Evolutionary conservation across 2,888 invertebrate genomes (phyloP).

Genomic region (Bombylius discolor): DNA sequence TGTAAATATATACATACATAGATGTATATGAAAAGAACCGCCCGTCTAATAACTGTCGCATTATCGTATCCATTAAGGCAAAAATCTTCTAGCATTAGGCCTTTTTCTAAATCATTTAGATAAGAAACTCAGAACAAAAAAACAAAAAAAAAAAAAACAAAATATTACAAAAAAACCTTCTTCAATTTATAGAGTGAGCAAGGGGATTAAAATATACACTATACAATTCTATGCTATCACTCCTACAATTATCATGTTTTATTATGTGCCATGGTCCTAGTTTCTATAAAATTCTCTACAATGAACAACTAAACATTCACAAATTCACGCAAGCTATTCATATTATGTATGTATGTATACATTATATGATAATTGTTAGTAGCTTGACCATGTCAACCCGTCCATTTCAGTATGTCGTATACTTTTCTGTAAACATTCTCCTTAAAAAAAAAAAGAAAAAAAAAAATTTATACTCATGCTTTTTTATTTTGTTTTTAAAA

Average conservation of each 20-base stretch:
- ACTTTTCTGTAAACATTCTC: too few relatives aligned
- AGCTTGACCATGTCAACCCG: too few relatives aligned
- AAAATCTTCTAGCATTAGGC: neutral
- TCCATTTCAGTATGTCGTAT: too few relatives aligned
- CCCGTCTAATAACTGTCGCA: slow-evolving; percentile 9
- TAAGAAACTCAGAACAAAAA: neutral
- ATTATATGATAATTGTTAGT: neutral
- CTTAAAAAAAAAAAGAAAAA: too few relatives aligned
- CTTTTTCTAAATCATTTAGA: neutral
- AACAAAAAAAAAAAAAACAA: neutral
- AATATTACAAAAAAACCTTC: too few relatives aligned
- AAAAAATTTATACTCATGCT: too few relatives aligned
- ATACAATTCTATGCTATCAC: neutral
- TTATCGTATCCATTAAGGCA: slow-evolving; percentile 5
- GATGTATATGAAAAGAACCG: neutral
- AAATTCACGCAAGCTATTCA: slow-evolving; percentile 29
- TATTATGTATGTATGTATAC: neutral
- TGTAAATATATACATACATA: neutral
- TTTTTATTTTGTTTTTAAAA: too few relatives aligned
- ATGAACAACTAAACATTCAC: slow-evolving; percentile 34
- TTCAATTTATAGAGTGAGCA: neutral
- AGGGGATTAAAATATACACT: neutral
- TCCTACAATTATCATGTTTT: neutral
- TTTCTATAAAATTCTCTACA: slow-evolving; percentile 15
- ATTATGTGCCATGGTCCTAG: neutral